Conservation (phyloP, 2,888 invertebrate genomes). For the Melinopterus prodromus region DNA sequence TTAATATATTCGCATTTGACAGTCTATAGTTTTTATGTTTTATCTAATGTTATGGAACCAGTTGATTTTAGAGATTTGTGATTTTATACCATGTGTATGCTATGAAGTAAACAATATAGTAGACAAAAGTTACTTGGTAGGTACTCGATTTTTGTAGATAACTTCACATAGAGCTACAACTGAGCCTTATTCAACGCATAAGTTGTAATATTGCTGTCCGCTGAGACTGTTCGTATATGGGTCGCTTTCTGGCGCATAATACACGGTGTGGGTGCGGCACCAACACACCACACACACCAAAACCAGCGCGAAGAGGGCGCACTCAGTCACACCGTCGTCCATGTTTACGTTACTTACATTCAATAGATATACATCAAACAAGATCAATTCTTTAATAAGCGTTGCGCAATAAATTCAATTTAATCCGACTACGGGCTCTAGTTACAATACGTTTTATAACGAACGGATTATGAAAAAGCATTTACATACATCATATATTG, state of each 20-base stretch:
- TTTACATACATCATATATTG: conserved; percentile 25
- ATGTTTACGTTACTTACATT: conserved; percentile 25
- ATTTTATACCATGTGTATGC: too few species aligned
- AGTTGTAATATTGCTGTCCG: background rate
- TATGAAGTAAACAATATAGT: too few species aligned
- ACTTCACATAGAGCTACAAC: too few species aligned
- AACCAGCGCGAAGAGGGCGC: conserved; percentile 27
- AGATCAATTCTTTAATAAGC: conserved; percentile 27
- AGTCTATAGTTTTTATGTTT: too few species aligned
- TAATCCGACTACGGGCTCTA: conserved; percentile 22
- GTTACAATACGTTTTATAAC: conserved; percentile 18
- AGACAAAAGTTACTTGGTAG: too few species aligned
- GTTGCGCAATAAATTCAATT: conserved; percentile 22
- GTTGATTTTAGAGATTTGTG: too few species aligned
- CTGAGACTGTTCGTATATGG: background rate
- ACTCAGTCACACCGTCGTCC: conserved; percentile 29
- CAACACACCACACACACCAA: conserved; percentile 18
- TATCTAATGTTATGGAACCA: too few species aligned
- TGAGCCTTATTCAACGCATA: too few species aligned
- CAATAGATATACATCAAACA: conserved; percentile 26
- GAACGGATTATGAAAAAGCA: conserved; percentile 23
- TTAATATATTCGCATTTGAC: too few species aligned
- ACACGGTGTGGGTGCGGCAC: conserved; percentile 28
- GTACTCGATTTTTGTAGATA: too few species aligned
- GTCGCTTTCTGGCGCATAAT: background rate